Evolutionary conservation across 2,797 vertebrate species (phyloP), one percentile per base, ranked within the genome.

Genomic region (Pangasius macronema): DNA sequence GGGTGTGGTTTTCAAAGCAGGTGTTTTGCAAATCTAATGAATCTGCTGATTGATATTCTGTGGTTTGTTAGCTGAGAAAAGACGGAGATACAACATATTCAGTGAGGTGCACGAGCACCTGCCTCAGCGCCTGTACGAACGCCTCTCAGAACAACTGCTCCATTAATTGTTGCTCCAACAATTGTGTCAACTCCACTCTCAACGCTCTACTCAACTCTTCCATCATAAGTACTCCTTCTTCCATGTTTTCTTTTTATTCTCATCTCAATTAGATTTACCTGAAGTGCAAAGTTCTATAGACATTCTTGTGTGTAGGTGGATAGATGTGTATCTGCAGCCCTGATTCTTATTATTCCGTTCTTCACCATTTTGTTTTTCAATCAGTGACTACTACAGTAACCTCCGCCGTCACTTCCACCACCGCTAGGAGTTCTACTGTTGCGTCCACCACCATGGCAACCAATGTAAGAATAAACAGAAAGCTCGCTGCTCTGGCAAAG

Each of bases 111-210:
- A 96, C 89, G 63, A 39, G 57, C 0, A 20, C 73, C 0, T 98
- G 97, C 16, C 33, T 85, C 9, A 2, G 3, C 13, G 5, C 67
- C 68, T 95, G 93, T 9, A 2, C n/a, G 87, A 93, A 93, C 86
- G 49, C 3, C 0, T 33, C 82, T 6, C 85, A 91, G 81, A 87
- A 59, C 86, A 87, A 85, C 80, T 97, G 97, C 42, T 80, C 90
- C 11, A 75, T 95, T 77, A 87, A 89, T 4, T 97, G 97, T 92
- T 97, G 96, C 82, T 70, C 89, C 1, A 90, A 94, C 0, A 93
- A 88, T 77, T 98, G 97, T 92, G 93, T 97, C 89, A 94, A 89
- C 0, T 72, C 80, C 79, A 94, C 53, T 0, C 91, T 96, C 1
- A 87, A 88, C 53, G 92, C 72, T 0, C 92, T 96, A 92, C 94